These are phyloP conservation scores for Rotaria sp. DNA, from an alignment of 2,888 invertebrate species.

Conservation along the genomic window DNA sequence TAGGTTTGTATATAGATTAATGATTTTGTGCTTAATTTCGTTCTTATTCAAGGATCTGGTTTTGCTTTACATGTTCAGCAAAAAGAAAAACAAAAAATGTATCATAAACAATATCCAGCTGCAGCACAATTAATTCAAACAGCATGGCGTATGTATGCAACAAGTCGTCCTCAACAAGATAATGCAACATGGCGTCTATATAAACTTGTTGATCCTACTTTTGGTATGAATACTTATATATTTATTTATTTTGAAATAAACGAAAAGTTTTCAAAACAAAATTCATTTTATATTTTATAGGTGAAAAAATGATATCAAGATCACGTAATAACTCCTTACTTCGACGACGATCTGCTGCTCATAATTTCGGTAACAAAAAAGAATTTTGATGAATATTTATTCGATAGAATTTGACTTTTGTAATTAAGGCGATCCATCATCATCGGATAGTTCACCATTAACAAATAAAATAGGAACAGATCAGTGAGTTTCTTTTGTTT, in stretches of 20 bases:
- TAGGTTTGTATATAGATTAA: background rate
- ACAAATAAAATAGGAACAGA: background rate
- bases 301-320: background rate
- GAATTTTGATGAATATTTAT: background rate
- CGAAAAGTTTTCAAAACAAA: too few species aligned
- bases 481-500: background rate
- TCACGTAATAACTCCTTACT: background rate
- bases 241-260: too few species aligned
- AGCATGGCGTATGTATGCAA: slow-evolving; percentile 19
- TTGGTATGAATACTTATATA: background rate
- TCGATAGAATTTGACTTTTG: background rate
- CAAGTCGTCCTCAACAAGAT: background rate
- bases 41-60: background rate
- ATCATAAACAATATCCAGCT: slow-evolving; percentile 16
- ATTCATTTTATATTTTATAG: background rate
- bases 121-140: slow-evolving; percentile 12
- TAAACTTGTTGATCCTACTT: background rate
- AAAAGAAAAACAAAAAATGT: slow-evolving; percentile 26
- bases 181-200: slow-evolving; percentile 19
- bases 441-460: background rate
- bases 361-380: background rate
- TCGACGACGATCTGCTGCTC: background rate
- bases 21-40: background rate
- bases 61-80: slow-evolving; percentile 31
- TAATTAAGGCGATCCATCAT: background rate